Base-by-base conservation (phyloP, 2,888 invertebrate species). In the Hirtodrosophila duncani region DNA sequence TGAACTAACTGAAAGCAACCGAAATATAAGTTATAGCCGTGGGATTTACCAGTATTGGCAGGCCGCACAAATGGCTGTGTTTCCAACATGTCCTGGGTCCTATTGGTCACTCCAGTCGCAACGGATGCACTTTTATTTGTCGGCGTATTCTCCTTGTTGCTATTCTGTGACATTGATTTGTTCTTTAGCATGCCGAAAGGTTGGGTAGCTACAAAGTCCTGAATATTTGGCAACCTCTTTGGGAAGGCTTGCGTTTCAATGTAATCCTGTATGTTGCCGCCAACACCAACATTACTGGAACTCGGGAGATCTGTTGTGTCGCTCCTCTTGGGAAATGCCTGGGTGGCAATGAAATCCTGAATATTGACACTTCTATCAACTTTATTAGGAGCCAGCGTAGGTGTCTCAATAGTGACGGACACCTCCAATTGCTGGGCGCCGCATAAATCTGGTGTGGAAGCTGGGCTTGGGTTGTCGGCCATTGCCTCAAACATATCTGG, bases 401-500 rank as follows among this genome's bases (percentile, higher is more conserved):
- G 60, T 0, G 60, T 75, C n/a, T 67, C 72, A 14, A 74, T 55
- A 5, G 13, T 53, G 11, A 34, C 34, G n/a, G n/a, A n/a, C 27
- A 33, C 45, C 23, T 27, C 26, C 9, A 43, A 16, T 7, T 49
- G 50, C 39, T 69, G 42, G 6, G 20, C 21, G 9, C 37, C 33
- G 9, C 33, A 30, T 48, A 48, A 43, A 37, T 44, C 37, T 31
- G 41, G 33, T 23, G 36, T 57, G 41, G 31, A 29, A n/a, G 58
- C 7, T 8, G 1, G 9, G 7, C 17, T 3, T 8, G 1, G n/a
- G 9, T 10, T 16, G 3, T 2, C 2, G 2, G 8, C 10, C 52
- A 11, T 14, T n/a, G 1, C 16, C 24, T 72, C 69, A 11, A 68
- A 57, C 11, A 62, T 27, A 24, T 81, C 78, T 13, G 74, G 81